Evolutionary conservation across 2,888 invertebrate genomes (phyloP).

Genomic region (Sinodicranocentrus sp.): DNA sequence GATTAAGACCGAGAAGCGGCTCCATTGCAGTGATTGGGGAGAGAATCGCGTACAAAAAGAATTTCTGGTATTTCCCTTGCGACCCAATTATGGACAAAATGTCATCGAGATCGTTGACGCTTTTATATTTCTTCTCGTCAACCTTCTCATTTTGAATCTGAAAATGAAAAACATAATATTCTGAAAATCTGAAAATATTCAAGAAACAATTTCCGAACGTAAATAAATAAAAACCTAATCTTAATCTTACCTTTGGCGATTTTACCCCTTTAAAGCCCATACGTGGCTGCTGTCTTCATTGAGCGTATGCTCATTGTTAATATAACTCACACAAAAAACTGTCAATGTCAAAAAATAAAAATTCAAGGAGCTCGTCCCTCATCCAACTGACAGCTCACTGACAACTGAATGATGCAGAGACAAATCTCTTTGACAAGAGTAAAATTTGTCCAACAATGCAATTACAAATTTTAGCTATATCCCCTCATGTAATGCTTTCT

Average conservation of each 20-base stretch:
- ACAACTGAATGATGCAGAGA: too few species aligned
- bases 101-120: conserved; percentile 69
- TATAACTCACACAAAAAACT: too few species aligned
- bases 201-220: too few species aligned
- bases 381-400: too few species aligned
- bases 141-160: conserved; percentile 15
- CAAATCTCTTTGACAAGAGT: too few species aligned
- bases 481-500: too few species aligned
- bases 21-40: conserved; percentile 69
- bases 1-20: conserved; percentile 65
- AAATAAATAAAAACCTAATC: too few species aligned
- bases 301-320: conserved; percentile 53
- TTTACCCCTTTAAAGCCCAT: conserved; percentile 26
- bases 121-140: conserved; percentile 40
- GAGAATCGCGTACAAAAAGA: conserved; percentile 71
- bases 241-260: background rate
- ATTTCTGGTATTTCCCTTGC: conserved; percentile 72
- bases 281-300: conserved; percentile 39
- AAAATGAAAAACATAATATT: too few species aligned
- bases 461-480: background rate
- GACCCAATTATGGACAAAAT: conserved; percentile 71
- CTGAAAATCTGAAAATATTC: too few species aligned
- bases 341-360: too few species aligned
- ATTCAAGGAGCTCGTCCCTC: too few species aligned
- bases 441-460: conserved; percentile 14